phyloP scores from a whole-genome alignment of 1,140 invertebrate genomes.

The Eubasilissa regina region DNA sequence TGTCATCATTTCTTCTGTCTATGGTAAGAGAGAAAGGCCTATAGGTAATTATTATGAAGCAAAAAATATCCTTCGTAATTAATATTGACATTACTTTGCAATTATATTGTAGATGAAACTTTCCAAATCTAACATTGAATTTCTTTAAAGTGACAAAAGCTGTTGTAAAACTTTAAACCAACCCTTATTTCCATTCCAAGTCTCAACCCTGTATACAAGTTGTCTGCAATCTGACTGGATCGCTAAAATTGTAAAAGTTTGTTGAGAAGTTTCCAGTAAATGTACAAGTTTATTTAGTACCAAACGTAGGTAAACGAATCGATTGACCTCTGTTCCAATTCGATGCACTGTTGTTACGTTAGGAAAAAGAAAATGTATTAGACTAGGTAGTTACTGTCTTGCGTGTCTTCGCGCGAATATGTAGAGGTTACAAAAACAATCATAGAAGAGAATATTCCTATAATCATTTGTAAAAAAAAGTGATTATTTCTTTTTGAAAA shows the following conservation, averaged over 20 bases:
- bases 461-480: background rate
- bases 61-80: no score
- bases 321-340: constrained; percentile 4
- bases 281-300: constrained; percentile 24
- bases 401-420: no score
- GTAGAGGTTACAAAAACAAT: background rate
- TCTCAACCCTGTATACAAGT: constrained; percentile 24
- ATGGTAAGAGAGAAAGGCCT: no score
- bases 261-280: background rate
- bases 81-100: no score
- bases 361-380: no score
- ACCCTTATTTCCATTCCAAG: constrained; percentile 3
- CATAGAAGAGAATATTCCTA: background rate
- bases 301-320: background rate
- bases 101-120: background rate
- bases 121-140: background rate
- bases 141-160: background rate
- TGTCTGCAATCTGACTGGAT: background rate
- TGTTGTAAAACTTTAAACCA: background rate
- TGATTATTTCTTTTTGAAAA: no score
- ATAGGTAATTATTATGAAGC: no score
- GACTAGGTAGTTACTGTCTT: no score
- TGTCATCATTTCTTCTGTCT: no score
- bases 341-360: background rate
- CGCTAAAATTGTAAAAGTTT: constrained; percentile 29